Conservation (phyloP, 2,113 vertebrate species). For the Xiphias gladius region DNA sequence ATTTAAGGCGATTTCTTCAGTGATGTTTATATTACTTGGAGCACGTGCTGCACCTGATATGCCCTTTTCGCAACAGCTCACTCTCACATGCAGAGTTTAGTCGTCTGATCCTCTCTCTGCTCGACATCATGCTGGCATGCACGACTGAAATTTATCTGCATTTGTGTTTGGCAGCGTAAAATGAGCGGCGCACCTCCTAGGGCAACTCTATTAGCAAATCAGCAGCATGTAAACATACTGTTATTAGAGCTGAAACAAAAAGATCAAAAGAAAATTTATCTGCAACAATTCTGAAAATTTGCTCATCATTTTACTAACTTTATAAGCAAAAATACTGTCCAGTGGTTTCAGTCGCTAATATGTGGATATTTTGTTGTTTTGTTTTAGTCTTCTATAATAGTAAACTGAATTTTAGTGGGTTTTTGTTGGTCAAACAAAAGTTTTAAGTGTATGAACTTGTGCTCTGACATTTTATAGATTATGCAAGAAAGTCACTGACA, state of each 20-base stretch:
- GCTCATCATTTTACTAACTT: not conserved
- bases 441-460: too few species aligned
- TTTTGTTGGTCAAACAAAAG: too few species aligned
- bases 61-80: not conserved
- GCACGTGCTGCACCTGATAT: constrained; percentile 8
- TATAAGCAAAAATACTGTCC: not conserved
- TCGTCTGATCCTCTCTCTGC: not conserved
- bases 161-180: not conserved
- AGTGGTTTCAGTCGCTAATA: not conserved
- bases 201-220: not conserved
- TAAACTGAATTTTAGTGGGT: too few species aligned
- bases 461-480: too few species aligned
- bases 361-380: not conserved
- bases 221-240: not conserved
- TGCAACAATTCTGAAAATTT: too few species aligned
- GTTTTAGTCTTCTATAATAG: too few species aligned
- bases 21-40: not conserved
- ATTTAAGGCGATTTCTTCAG: not conserved
- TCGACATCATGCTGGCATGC: not conserved
- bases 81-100: not conserved
- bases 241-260: not conserved
- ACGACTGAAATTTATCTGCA: too few species aligned
- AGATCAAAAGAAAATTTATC: too few species aligned
- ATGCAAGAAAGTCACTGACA: too few species aligned
- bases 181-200: not conserved